phyloP scores from a whole-genome alignment of 1,140 invertebrate genomes.

The Augochlora pura region DNA sequence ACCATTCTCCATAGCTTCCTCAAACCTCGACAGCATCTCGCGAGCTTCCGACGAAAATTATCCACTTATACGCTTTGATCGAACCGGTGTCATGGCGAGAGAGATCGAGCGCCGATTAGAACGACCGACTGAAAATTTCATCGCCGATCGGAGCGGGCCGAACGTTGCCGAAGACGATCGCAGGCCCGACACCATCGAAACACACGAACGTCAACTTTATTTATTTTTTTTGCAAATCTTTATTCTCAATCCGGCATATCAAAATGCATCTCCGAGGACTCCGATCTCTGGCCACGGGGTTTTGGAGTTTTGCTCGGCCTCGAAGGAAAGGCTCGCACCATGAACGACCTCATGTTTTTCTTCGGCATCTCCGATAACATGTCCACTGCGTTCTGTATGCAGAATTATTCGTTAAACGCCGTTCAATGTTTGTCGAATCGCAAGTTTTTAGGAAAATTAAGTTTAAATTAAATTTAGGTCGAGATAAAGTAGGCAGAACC shows the following conservation, averaged over 20 bases:
- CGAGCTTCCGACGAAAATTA: constrained; percentile 23
- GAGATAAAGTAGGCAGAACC: neutral
- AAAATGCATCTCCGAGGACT: neutral
- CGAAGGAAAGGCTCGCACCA: neutral
- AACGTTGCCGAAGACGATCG: neutral
- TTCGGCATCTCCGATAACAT: too few relatives aligned
- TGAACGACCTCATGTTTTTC: neutral
- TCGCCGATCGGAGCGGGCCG: neutral
- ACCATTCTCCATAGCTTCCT: constrained; percentile 13
- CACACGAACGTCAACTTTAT: neutral
- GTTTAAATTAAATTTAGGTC: too few relatives aligned
- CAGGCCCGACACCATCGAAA: constrained; percentile 2
- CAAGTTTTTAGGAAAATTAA: too few relatives aligned
- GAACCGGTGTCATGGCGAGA: constrained; percentile 4
- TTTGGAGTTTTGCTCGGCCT: neutral
- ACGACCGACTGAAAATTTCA: constrained; percentile 24
- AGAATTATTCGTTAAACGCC: too few relatives aligned
- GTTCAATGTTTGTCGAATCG: too few relatives aligned
- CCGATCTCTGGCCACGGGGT: neutral
- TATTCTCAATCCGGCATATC: neutral
- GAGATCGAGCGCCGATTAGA: neutral
- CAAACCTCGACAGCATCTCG: neutral
- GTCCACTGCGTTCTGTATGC: too few relatives aligned
- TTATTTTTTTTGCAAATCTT: neutral
- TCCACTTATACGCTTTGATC: constrained; percentile 14